Percentiles rank a stretch among this genome's conserved stretches.
phyloP scores from a whole-genome alignment of 2,113 vertebrate species.

The Rhea pennata region DNA sequence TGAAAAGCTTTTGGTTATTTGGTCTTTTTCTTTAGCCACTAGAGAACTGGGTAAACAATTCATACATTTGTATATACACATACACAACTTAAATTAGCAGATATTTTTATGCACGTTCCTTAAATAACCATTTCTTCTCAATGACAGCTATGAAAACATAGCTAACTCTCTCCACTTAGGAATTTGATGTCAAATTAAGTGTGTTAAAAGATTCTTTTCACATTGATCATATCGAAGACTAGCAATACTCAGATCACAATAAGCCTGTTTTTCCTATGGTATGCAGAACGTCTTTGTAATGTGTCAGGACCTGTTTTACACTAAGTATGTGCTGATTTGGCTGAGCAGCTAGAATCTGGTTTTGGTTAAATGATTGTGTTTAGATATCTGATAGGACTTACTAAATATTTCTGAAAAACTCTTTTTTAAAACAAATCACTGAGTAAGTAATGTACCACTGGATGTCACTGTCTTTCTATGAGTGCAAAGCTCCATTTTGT shows the following conservation, averaged over 20 bases:
- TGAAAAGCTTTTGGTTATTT: neutral
- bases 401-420: neutral
- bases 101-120: neutral
- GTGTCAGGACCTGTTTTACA: neutral
- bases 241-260: neutral
- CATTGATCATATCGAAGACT: neutral
- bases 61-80: neutral
- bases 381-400: neutral
- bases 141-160: neutral
- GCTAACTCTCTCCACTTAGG: neutral
- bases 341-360: neutral
- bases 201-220: neutral
- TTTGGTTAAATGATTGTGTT: neutral
- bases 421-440: neutral
- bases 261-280: neutral
- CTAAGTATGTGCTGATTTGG: neutral
- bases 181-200: neutral
- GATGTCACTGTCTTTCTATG: conserved; percentile 1
- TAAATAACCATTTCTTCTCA: neutral
- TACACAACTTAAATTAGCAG: neutral
- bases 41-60: neutral
- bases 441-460: neutral
- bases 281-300: neutral
- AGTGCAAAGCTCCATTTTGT: neutral
- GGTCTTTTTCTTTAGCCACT: neutral